A percentile compares a stretch with the other conserved stretches of the same genome.
Conservation (phyloP, 2,797 vertebrate species). For the Phaenicophaeus curvirostris region DNA sequence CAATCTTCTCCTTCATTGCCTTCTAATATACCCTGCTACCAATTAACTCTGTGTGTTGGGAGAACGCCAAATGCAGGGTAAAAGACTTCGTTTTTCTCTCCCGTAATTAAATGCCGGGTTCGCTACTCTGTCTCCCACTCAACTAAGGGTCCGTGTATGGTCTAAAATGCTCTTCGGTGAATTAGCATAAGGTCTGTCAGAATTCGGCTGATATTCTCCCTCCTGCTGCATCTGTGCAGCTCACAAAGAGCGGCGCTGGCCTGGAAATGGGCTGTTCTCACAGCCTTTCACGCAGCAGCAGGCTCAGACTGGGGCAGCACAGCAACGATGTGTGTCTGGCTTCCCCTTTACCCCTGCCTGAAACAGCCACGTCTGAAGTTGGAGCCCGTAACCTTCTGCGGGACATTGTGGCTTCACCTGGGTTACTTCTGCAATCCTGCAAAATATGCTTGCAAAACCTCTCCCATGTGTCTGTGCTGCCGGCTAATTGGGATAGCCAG, state of each 20-base stretch:
- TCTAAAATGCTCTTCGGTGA: conserved; percentile 33
- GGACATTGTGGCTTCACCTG: accelerated
- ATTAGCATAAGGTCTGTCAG: conserved; percentile 20
- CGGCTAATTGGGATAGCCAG: not conserved
- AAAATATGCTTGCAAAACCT: not conserved
- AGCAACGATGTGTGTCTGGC: not conserved
- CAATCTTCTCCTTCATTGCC: conserved; percentile 68
- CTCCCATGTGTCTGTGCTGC: accelerated
- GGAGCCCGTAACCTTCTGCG: accelerated
- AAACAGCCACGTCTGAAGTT: not conserved
- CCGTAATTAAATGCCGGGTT: conserved; percentile 53
- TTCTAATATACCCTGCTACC: conserved; percentile 60
- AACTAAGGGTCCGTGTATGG: not conserved
- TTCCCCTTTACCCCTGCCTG: not conserved
- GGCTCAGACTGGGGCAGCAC: not conserved
- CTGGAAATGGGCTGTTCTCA: not conserved
- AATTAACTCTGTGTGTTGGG: conserved; percentile 63
- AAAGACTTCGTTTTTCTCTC: conserved; percentile 60
- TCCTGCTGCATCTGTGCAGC: not conserved
- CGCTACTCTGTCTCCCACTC: conserved; percentile 12
- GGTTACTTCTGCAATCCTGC: not conserved
- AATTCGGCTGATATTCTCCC: not conserved
- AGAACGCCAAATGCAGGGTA: conserved; percentile 43
- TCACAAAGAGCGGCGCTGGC: not conserved
- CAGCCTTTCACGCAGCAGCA: accelerated